Conservation (phyloP, 2,113 vertebrate genomes). For the Lagopus muta region DNA sequence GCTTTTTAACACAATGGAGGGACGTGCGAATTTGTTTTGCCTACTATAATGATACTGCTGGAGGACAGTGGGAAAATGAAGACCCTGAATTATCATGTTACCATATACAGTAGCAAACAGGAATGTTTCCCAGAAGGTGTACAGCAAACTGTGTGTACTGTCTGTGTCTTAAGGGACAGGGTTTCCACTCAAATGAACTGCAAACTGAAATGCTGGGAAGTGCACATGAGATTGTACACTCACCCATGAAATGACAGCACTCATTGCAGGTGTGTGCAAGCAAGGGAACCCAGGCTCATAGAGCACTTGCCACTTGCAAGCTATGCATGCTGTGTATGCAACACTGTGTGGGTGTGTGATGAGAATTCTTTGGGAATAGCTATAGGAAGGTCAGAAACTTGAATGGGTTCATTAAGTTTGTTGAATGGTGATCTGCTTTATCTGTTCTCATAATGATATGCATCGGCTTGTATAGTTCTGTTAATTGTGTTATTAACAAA, state of each 20-base stretch:
- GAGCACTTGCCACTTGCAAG: too few relatives aligned
- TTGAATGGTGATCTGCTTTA: not conserved
- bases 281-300: not conserved
- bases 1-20: not conserved
- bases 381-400: not conserved
- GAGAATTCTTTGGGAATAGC: not conserved
- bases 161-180: not conserved
- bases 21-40: not conserved
- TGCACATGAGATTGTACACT: rapidly evolving
- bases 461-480: not conserved
- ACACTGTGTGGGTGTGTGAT: not conserved
- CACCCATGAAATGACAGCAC: not conserved
- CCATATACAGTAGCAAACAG: not conserved
- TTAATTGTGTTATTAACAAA: not conserved
- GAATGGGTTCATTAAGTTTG: not conserved
- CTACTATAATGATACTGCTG: not conserved
- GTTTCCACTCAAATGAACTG: not conserved
- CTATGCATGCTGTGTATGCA: not conserved
- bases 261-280: not conserved
- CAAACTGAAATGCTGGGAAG: rapidly evolving
- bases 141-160: not conserved
- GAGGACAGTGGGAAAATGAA: not conserved
- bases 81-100: not conserved
- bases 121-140: not conserved
- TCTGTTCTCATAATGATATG: not conserved